A percentile compares a stretch with the other conserved stretches of the same genome.
Conservation (phyloP, 2,797 vertebrate genomes). For the Gorsachius magnificus region DNA sequence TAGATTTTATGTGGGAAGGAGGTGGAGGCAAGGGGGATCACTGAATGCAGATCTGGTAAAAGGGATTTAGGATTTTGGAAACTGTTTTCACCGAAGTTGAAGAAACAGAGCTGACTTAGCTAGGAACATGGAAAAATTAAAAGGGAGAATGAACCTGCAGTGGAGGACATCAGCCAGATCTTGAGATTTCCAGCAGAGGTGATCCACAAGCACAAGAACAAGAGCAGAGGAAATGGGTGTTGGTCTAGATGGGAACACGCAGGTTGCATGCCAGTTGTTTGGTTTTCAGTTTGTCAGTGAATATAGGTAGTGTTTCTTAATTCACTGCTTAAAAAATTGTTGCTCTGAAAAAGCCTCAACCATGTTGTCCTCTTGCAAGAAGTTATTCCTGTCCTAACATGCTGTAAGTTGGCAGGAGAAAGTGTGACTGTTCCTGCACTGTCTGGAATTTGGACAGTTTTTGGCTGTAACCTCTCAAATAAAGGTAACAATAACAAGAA, state of each 20-base stretch:
- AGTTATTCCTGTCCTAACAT: conserved; percentile 54
- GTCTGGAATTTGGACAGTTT: conserved; percentile 70
- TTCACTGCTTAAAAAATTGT: background rate
- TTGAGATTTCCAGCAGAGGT: background rate
- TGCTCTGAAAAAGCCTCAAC: conserved; percentile 10
- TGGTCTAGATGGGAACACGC: background rate
- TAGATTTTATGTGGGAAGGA: background rate
- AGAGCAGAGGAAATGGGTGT: background rate
- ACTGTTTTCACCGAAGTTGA: background rate
- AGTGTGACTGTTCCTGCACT: conserved; percentile 53
- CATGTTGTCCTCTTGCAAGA: conserved; percentile 26
- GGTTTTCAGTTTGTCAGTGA: background rate
- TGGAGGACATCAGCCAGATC: background rate
- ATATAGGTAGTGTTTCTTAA: background rate
- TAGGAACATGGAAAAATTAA: background rate
- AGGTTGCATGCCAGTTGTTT: background rate
- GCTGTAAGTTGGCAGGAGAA: conserved; percentile 45
- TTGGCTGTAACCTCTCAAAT: conserved; percentile 68
- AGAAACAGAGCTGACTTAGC: background rate
- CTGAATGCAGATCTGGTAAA: background rate
- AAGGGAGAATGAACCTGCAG: background rate
- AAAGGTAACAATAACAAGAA: conserved; percentile 70
- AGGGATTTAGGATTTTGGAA: background rate
- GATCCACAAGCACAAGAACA: background rate
- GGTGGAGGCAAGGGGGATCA: background rate